Evolutionary conservation across 2,113 vertebrate species (phyloP).

Genomic region (Alosa alosa): DNA sequence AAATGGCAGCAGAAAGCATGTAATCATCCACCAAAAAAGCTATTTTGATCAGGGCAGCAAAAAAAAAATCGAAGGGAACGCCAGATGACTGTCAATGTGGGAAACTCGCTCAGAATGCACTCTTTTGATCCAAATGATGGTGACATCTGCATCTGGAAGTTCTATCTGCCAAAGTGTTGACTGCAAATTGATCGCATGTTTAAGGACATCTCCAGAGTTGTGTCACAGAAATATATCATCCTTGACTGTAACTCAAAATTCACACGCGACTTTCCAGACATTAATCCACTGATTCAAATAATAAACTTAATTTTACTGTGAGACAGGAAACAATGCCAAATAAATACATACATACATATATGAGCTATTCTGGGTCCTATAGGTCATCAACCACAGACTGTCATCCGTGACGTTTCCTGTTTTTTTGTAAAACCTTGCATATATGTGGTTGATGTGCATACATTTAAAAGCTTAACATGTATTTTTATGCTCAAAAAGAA

Average conservation of each 20-base stretch:
- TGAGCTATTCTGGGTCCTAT: neutral
- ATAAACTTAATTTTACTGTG: neutral
- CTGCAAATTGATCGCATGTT: neutral
- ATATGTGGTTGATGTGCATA: neutral
- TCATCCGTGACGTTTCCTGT: neutral
- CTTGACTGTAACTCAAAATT: neutral
- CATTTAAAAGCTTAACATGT: neutral
- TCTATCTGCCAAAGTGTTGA: neutral
- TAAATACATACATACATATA: neutral
- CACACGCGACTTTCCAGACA: neutral
- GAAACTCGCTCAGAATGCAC: slow-evolving; percentile 40
- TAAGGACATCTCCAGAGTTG: neutral
- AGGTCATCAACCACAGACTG: neutral
- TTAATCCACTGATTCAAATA: neutral
- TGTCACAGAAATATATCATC: neutral
- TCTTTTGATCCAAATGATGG: slow-evolving; percentile 63
- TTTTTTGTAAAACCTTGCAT: neutral
- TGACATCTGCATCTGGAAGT: slow-evolving; percentile 38
- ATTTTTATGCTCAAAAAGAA: neutral
- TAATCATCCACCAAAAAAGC: slow-evolving; percentile 67
- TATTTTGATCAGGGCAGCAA: slow-evolving; percentile 67
- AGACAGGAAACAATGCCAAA: neutral
- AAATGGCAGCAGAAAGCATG: slow-evolving; percentile 66
- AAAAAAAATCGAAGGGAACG: slow-evolving; percentile 56
- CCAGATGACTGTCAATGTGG: slow-evolving; percentile 66